Percentiles rank a stretch among this genome's conserved stretches.
Conservation (phyloP, 2,888 invertebrate genomes). For the Melikaiella ostensackeni region DNA sequence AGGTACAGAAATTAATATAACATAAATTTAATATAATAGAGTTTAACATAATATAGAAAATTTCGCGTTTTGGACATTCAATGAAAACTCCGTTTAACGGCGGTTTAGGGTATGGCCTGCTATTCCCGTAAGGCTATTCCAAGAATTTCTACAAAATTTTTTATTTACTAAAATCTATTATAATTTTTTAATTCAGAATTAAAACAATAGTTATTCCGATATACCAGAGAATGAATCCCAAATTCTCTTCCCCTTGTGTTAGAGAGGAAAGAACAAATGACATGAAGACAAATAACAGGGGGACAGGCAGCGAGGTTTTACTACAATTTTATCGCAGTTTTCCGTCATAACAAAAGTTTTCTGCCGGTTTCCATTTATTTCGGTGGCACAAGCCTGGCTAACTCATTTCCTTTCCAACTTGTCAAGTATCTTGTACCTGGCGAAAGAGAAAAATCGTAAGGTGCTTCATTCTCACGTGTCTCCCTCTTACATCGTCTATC, state of each 20-base stretch:
- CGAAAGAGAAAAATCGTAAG: slow-evolving; percentile 31
- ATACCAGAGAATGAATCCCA: neutral
- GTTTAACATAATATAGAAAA: no score
- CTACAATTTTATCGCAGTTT: slow-evolving; percentile 19
- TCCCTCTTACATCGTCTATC: slow-evolving; percentile 29
- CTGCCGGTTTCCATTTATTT: slow-evolving; percentile 33
- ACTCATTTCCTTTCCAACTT: slow-evolving; percentile 19
- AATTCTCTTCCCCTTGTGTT: neutral
- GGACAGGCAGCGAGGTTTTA: neutral
- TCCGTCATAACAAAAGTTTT: slow-evolving; percentile 29
- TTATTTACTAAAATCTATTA: neutral
- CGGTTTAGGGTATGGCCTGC: no score
- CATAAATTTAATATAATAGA: no score
- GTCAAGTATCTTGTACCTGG: slow-evolving; percentile 34
- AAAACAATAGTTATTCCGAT: neutral
- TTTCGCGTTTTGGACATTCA: no score
- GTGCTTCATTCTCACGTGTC: slow-evolving; percentile 37
- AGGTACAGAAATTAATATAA: no score
- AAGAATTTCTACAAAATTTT: no score
- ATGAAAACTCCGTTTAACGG: no score
- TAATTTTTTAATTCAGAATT: no score
- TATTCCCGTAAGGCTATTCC: no score
- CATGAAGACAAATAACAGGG: neutral
- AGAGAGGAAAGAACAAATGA: neutral
- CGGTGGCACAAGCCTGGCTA: neutral